These are phyloP conservation scores for Eunapius fragilis DNA, from an alignment of 37 sponge, comb jelly and placozoan species.

Conservation along the genomic window DNA sequence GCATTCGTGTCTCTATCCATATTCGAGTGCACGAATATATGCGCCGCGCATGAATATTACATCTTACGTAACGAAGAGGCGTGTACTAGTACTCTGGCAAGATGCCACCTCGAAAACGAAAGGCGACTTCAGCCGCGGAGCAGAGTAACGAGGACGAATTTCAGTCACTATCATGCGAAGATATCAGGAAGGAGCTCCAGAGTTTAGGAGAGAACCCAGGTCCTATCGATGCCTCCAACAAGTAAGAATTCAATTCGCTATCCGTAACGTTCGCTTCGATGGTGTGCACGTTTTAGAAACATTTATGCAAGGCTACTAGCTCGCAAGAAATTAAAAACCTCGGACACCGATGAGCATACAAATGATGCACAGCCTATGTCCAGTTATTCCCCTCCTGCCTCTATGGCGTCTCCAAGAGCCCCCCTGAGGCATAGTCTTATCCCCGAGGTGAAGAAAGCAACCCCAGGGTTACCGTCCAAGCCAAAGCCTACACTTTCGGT, in stretches of 20 bases:
- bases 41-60: not conserved
- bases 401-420: not conserved
- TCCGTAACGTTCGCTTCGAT: not conserved
- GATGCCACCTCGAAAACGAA: conserved; percentile 51
- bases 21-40: too few species aligned
- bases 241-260: conserved; percentile 25
- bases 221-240: conserved; percentile 67
- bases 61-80: not conserved
- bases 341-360: conserved; percentile 10
- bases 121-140: not conserved
- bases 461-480: not conserved
- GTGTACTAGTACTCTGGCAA: not conserved
- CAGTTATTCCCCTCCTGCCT: not conserved
- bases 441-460: not conserved
- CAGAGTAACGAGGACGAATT: conserved; percentile 23
- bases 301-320: conserved; percentile 48
- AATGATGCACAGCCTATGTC: not conserved
- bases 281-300: conserved; percentile 2
- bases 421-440: not conserved
- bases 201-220: conserved; percentile 58
- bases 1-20: too few species aligned
- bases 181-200: conserved; percentile 37
- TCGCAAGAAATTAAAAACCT: conserved; percentile 38
- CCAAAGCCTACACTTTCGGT: not conserved
- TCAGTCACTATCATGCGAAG: not conserved